Percentiles rank a stretch among this genome's conserved stretches.
Evolutionary conservation across 2,888 invertebrate species (phyloP).

Genomic region (Elysia crispata): DNA sequence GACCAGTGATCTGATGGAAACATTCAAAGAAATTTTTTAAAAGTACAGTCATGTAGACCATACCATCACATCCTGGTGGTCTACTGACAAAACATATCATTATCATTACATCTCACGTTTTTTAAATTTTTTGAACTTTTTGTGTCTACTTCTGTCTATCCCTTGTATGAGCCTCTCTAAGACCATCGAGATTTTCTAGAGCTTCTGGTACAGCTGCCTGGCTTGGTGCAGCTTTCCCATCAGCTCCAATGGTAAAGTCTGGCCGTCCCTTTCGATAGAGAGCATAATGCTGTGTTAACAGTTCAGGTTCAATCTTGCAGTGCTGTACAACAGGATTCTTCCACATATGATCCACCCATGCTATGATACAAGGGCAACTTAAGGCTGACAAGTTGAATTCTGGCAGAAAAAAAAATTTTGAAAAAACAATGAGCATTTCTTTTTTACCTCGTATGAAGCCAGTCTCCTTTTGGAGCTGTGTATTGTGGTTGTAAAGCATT

Average conservation of each 20-base stretch:
- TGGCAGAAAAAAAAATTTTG: conserved; percentile 33
- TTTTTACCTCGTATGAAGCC: too few relatives aligned
- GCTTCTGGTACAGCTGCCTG: conserved; percentile 39
- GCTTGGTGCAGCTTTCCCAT: conserved; percentile 5
- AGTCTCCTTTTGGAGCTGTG: too few relatives aligned
- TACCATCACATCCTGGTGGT: too few relatives aligned
- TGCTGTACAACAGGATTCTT: conserved; percentile 49
- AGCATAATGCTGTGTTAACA: conserved; percentile 50
- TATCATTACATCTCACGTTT: too few relatives aligned
- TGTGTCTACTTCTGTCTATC: conserved; percentile 42
- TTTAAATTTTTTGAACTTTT: too few relatives aligned
- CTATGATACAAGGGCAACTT: conserved; percentile 45
- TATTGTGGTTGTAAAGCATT: too few relatives aligned
- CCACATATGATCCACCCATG: conserved; percentile 54
- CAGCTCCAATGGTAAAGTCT: conserved; percentile 54
- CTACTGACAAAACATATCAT: too few relatives aligned
- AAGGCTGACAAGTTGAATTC: conserved; percentile 46
- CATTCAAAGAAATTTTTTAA: too few relatives aligned
- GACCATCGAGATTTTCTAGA: conserved; percentile 53
- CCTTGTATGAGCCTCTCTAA: conserved; percentile 53
- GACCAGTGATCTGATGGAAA: too few relatives aligned
- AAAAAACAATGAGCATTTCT: not conserved
- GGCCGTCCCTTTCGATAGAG: conserved; percentile 54
- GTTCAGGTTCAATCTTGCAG: conserved; percentile 46
- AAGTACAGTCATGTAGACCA: too few relatives aligned